phyloP scores from a whole-genome alignment of 2,888 invertebrate genomes.

The Mesorhabditis belari region DNA sequence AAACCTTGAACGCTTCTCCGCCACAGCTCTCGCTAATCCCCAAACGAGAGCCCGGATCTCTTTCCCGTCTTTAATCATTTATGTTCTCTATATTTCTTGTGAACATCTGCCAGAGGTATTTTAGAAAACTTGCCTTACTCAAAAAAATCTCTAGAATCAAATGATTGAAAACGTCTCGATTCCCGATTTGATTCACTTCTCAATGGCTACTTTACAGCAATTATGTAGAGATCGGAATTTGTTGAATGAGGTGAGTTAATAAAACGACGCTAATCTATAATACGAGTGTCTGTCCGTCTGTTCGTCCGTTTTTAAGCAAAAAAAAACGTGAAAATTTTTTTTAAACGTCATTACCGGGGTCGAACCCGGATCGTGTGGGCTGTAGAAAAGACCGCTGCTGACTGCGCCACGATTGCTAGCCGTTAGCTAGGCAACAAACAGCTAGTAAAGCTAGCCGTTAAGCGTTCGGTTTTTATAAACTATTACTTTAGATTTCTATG shows the following conservation, averaged over 20 bases:
- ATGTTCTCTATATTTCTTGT: conserved; percentile 25
- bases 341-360: too few species aligned
- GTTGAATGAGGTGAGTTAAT: background rate
- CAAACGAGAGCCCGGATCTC: conserved; percentile 1
- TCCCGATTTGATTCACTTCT: background rate
- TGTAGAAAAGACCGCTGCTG: too few species aligned
- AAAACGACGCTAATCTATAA: too few species aligned
- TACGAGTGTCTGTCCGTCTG: too few species aligned
- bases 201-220: background rate
- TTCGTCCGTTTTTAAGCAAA: too few species aligned
- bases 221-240: background rate
- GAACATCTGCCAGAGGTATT: conserved; percentile 16
- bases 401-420: too few species aligned
- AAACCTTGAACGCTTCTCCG: conserved; percentile 19
- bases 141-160: background rate
- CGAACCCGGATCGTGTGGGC: too few species aligned
- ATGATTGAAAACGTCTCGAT: background rate
- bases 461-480: background rate
- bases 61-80: conserved; percentile 23
- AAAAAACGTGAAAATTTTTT: too few species aligned
- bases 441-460: too few species aligned
- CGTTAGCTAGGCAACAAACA: too few species aligned
- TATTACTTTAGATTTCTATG: background rate
- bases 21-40: conserved; percentile 7
- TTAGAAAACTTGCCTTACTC: background rate